These are phyloP conservation scores for Peribatodes rhomboidaria DNA, from an alignment of 2,888 invertebrate genomes.

Conservation along the genomic window DNA sequence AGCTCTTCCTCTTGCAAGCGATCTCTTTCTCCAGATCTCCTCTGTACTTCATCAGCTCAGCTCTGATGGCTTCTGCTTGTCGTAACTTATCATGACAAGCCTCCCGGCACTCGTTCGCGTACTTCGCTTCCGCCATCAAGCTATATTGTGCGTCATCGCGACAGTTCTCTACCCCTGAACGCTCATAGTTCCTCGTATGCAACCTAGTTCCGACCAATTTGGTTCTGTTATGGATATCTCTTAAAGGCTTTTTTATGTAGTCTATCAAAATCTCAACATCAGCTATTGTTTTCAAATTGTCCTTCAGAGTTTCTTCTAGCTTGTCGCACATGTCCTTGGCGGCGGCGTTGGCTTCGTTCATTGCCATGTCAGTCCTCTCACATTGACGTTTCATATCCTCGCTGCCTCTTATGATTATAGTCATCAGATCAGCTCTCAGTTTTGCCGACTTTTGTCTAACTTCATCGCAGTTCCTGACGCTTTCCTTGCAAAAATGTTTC, in stretches of 20 bases:
- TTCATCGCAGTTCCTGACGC: slow-evolving; percentile 91
- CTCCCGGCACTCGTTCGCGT: slow-evolving; percentile 74
- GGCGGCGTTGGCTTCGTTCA: slow-evolving; percentile 90
- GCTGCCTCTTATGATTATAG: slow-evolving; percentile 91
- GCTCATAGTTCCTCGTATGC: slow-evolving; percentile 88
- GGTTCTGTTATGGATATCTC: slow-evolving; percentile 89
- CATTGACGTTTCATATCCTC: slow-evolving; percentile 94
- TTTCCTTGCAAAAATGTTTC: slow-evolving; percentile 93
- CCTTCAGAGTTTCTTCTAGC: slow-evolving; percentile 89
- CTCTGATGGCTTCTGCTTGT: slow-evolving; percentile 86
- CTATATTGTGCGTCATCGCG: slow-evolving; percentile 93
- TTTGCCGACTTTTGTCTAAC: slow-evolving; percentile 90
- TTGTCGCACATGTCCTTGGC: slow-evolving; percentile 90
- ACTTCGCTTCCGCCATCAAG: slow-evolving; percentile 90
- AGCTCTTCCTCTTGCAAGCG: slow-evolving; percentile 89
- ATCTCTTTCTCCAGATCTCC: slow-evolving; percentile 90
- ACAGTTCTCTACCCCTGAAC: slow-evolving; percentile 94
- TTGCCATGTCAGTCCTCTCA: slow-evolving; percentile 91
- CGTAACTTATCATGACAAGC: slow-evolving; percentile 87
- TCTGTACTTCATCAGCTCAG: slow-evolving; percentile 87
- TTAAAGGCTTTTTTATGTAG: slow-evolving; percentile 88
- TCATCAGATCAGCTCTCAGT: slow-evolving; percentile 89
- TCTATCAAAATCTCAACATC: slow-evolving; percentile 92
- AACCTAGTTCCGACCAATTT: slow-evolving; percentile 95
- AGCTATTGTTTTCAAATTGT: slow-evolving; percentile 91